Evolutionary conservation across 2,888 invertebrate species (phyloP).

Genomic region (Nomada lathburiana): DNA sequence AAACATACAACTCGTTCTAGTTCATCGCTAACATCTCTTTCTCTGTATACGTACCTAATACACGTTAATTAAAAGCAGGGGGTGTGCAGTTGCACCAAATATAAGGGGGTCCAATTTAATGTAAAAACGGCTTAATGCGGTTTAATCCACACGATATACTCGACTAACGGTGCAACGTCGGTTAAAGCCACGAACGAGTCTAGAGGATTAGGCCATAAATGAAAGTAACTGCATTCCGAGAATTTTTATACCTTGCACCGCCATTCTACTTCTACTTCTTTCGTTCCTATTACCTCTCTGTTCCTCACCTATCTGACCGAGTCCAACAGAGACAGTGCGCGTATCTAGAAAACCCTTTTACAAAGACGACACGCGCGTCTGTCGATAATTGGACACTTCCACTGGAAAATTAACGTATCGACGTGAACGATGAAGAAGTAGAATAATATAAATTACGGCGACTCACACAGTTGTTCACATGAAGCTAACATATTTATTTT

Average conservation of each 20-base stretch:
- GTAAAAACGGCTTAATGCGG: constrained; percentile 1
- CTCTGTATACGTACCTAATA: too few relatives aligned
- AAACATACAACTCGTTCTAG: too few relatives aligned
- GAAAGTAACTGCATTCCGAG: constrained; percentile 76
- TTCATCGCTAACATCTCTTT: too few relatives aligned
- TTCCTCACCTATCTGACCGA: constrained; percentile 37
- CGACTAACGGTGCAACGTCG: constrained; percentile 56
- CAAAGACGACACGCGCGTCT: neutral
- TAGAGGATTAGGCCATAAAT: constrained; percentile 74
- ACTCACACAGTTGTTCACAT: too few relatives aligned
- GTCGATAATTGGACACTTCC: neutral
- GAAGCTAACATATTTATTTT: too few relatives aligned
- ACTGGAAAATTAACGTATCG: neutral
- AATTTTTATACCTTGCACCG: constrained; percentile 62
- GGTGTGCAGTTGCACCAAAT: neutral
- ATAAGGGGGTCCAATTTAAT: neutral
- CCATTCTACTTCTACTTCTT: constrained; percentile 56
- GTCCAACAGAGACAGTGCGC: constrained; percentile 8
- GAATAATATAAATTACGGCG: too few relatives aligned
- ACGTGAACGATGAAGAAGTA: too few relatives aligned
- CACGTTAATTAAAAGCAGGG: too few relatives aligned
- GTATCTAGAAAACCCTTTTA: constrained; percentile 24
- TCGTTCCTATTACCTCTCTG: constrained; percentile 43
- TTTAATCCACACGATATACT: constrained; percentile 20
- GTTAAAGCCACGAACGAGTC: constrained; percentile 49